Conservation (phyloP, 2,888 invertebrate species). For the Erannis defoliaria region DNA sequence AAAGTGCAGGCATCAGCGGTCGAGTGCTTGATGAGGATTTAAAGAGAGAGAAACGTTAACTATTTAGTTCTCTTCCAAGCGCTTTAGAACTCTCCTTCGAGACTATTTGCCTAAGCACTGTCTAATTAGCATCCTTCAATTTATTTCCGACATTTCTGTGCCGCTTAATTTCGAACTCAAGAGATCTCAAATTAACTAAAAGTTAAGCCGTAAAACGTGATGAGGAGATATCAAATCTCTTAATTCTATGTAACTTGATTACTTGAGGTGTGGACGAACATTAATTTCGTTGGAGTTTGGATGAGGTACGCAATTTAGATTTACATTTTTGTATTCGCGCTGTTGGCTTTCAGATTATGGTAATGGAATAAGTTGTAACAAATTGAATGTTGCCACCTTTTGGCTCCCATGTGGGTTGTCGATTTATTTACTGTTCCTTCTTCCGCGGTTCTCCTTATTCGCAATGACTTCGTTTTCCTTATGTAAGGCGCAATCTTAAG, state of each 20-base stretch:
- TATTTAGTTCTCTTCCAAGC: conserved; percentile 19
- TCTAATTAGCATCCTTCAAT: conserved; percentile 58
- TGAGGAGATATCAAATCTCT: conserved; percentile 32
- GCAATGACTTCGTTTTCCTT: not conserved
- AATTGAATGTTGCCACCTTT: conserved; percentile 19
- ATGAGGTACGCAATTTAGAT: conserved; percentile 10
- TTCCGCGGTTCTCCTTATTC: conserved; percentile 5
- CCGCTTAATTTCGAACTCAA: conserved; percentile 48
- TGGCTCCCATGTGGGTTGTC: conserved; percentile 13
- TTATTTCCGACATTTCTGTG: conserved; percentile 50
- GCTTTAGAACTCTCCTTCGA: conserved; percentile 16
- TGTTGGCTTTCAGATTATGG: conserved; percentile 17
- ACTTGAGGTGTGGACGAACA: conserved; percentile 27
- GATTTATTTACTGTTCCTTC: conserved; percentile 18
- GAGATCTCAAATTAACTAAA: conserved; percentile 40
- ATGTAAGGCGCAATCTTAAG: too few relatives aligned
- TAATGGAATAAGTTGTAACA: conserved; percentile 17
- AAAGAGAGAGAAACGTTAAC: not conserved
- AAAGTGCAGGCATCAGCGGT: not conserved
- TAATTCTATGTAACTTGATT: conserved; percentile 30
- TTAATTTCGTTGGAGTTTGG: conserved; percentile 15
- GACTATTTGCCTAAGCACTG: conserved; percentile 56
- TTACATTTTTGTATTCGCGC: conserved; percentile 15
- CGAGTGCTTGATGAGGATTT: not conserved
- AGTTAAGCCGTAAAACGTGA: conserved; percentile 37